These are phyloP conservation scores for Anguilla japonica DNA, from an alignment of 2,113 vertebrate species.

Conservation along the genomic window DNA sequence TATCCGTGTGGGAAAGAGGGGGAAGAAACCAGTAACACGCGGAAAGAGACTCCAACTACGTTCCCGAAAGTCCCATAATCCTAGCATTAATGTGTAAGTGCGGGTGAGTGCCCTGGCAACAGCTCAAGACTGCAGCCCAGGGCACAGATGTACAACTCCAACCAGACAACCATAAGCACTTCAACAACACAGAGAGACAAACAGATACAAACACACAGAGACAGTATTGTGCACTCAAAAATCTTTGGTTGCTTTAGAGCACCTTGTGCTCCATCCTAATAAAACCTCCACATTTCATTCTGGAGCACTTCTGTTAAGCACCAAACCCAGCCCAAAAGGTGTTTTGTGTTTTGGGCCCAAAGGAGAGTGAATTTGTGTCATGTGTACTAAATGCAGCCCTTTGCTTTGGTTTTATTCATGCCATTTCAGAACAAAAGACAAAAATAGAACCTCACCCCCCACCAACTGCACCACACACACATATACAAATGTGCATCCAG, in stretches of 20 bases:
- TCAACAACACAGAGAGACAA: background rate
- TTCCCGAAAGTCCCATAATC: background rate
- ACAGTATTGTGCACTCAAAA: background rate
- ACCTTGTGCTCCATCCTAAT: background rate
- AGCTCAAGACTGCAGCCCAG: background rate
- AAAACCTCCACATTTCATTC: background rate
- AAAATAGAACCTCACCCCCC: constrained; percentile 17
- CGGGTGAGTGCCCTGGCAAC: background rate
- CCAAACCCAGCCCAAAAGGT: background rate
- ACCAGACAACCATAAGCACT: background rate
- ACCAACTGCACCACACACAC: background rate
- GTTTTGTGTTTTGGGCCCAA: background rate
- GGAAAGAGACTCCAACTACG: background rate
- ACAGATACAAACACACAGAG: background rate
- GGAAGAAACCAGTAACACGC: background rate
- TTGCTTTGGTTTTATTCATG: background rate
- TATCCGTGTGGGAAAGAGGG: constrained; percentile 38
- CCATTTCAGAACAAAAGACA: background rate
- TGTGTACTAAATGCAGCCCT: constrained; percentile 16
- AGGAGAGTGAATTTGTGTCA: constrained; percentile 2
- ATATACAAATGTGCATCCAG: too few species aligned
- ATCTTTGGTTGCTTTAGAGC: background rate
- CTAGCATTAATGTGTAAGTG: background rate
- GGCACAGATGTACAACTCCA: background rate
- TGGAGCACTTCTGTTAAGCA: background rate